phyloP scores from a whole-genome alignment of 2,113 vertebrate species.

The Menura novaehollandiae region DNA sequence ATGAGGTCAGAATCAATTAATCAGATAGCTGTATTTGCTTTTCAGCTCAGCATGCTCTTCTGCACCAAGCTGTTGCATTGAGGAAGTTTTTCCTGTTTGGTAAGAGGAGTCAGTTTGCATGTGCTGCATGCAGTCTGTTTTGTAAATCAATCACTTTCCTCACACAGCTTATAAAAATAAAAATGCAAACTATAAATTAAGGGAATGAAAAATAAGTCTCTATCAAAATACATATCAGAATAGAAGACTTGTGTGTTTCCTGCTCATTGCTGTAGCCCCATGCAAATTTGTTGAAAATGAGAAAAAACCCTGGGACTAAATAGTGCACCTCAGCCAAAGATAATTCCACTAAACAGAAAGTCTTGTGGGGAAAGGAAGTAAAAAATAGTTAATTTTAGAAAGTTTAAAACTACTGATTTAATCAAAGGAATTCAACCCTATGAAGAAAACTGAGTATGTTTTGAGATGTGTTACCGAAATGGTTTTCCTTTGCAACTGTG shows the following conservation, averaged over 20 bases:
- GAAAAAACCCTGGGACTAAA: background rate
- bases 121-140: slow-evolving; percentile 44
- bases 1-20: slow-evolving; percentile 89
- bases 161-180: background rate
- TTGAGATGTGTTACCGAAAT: background rate
- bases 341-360: background rate
- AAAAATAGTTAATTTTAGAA: background rate
- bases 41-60: slow-evolving; percentile 67
- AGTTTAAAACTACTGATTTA: background rate
- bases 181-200: slow-evolving; percentile 38
- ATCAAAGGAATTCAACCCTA: background rate
- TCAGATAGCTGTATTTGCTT: slow-evolving; percentile 82
- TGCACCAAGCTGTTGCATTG: slow-evolving; percentile 70
- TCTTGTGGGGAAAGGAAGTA: background rate
- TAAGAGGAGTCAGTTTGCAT: slow-evolving; percentile 44
- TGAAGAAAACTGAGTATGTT: background rate
- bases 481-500: background rate
- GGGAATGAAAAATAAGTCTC: slow-evolving; percentile 36
- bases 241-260: background rate
- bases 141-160: slow-evolving; percentile 60
- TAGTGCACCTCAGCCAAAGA: background rate
- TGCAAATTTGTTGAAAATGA: background rate
- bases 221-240: slow-evolving; percentile 8
- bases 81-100: slow-evolving; percentile 50
- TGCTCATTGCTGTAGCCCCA: background rate